phyloP scores from a whole-genome alignment of 2,113 vertebrate genomes.

The Nycticebus coucang region DNA sequence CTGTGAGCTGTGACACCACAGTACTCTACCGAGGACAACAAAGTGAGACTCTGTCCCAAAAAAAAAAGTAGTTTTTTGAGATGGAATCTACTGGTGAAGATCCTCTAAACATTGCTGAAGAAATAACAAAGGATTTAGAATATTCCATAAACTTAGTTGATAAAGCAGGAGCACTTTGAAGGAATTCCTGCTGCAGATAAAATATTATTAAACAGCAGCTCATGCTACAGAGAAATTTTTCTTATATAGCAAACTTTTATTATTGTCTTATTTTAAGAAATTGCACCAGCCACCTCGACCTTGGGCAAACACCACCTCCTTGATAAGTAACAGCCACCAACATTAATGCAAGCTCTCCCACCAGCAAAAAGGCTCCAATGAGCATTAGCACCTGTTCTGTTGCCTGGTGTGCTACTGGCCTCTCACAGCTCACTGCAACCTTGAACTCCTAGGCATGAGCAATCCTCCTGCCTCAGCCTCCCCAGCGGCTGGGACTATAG shows the following conservation, averaged over 20 bases:
- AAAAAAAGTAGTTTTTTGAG: not conserved
- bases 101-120: not conserved
- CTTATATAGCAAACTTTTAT: not conserved
- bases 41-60: too few relatives aligned
- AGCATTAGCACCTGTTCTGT: not conserved
- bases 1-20: too few relatives aligned
- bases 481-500: too few relatives aligned
- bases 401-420: too few relatives aligned
- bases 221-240: not conserved
- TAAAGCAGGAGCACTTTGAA: not conserved
- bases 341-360: not conserved
- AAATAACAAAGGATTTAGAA: not conserved
- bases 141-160: not conserved
- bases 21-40: too few relatives aligned
- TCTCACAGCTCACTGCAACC: too few relatives aligned
- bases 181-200: not conserved
- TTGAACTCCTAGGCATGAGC: too few relatives aligned
- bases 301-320: not conserved
- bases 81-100: not conserved
- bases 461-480: too few relatives aligned
- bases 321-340: not conserved
- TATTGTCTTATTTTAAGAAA: not conserved
- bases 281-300: not conserved
- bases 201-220: not conserved
- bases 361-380: not conserved